Conservation (phyloP, 2,888 invertebrate genomes). For the Hirtodrosophila duncani region DNA sequence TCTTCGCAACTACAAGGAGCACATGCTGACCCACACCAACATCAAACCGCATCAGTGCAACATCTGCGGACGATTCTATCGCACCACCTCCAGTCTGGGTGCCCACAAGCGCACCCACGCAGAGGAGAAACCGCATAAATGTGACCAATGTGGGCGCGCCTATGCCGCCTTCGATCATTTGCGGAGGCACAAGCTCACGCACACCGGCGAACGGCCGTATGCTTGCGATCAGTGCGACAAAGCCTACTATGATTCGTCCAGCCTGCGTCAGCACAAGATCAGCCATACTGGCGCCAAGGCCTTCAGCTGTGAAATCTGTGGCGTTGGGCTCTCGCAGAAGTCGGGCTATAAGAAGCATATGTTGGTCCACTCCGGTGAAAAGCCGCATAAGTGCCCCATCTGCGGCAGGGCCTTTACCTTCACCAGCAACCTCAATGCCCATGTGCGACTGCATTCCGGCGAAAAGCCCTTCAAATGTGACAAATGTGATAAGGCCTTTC, state of each 20-base stretch:
- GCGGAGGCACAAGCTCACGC: conserved; percentile 53
- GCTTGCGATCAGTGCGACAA: conserved; percentile 74
- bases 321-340: conserved; percentile 77
- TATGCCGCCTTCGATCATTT: conserved; percentile 56
- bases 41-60: conserved; percentile 53
- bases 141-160: conserved; percentile 59
- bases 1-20: conserved; percentile 77
- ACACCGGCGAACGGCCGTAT: conserved; percentile 56
- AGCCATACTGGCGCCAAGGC: conserved; percentile 77
- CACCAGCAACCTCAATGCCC: conserved; percentile 77
- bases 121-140: conserved; percentile 75
- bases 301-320: conserved; percentile 76
- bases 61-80: conserved; percentile 49
- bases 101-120: conserved; percentile 60
- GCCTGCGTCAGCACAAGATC: conserved; percentile 75
- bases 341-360: conserved; percentile 78
- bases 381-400: conserved; percentile 74
- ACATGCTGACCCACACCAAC: conserved; percentile 75
- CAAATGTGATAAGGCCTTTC: conserved; percentile 72
- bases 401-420: conserved; percentile 76
- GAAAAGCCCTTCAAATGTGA: conserved; percentile 75
- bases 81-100: conserved; percentile 57
- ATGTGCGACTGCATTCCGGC: conserved; percentile 75
- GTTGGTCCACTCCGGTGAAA: conserved; percentile 77
- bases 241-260: conserved; percentile 76